Evolutionary conservation across 2,888 invertebrate genomes (phyloP).

Genomic region (Lycocerus yunnanus): DNA sequence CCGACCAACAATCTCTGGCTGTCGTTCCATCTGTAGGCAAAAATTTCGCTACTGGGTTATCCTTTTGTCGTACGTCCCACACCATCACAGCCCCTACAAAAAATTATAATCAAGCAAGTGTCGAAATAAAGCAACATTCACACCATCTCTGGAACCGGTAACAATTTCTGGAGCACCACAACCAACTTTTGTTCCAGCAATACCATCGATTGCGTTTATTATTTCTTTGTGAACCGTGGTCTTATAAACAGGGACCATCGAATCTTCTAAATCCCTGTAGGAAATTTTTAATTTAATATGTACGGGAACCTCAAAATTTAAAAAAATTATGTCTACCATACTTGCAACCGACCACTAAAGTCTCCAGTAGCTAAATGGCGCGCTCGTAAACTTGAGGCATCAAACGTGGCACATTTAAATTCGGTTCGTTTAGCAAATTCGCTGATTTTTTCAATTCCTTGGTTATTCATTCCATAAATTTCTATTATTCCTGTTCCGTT

Average conservation of each 20-base stretch:
- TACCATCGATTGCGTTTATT: slow-evolving; percentile 89
- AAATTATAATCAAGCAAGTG: not conserved
- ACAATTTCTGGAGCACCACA: slow-evolving; percentile 95
- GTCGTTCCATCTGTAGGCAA: slow-evolving; percentile 72
- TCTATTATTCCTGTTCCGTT: slow-evolving; percentile 86
- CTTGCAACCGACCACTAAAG: slow-evolving; percentile 81
- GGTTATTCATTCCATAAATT: slow-evolving; percentile 76
- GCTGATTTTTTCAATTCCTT: slow-evolving; percentile 71
- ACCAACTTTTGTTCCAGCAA: slow-evolving; percentile 78
- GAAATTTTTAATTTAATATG: slow-evolving; percentile 6
- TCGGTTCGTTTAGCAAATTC: slow-evolving; percentile 81
- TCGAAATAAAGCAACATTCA: not conserved
- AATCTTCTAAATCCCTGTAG: slow-evolving; percentile 78
- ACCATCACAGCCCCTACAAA: slow-evolving; percentile 80
- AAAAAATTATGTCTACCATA: slow-evolving; percentile 67
- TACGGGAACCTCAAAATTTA: slow-evolving; percentile 3
- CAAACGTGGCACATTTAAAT: slow-evolving; percentile 93
- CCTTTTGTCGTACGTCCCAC: slow-evolving; percentile 93
- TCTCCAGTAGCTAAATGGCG: slow-evolving; percentile 89
- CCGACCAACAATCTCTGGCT: slow-evolving; percentile 91
- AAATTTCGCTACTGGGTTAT: slow-evolving; percentile 88
- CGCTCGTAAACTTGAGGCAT: slow-evolving; percentile 80
- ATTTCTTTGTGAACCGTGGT: slow-evolving; percentile 81
- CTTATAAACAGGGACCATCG: slow-evolving; percentile 74
- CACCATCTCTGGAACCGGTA: slow-evolving; percentile 92